Evolutionary conservation across 35 echinoderm and acorn worm genomes (phyloP), one percentile per base, ranked within the genome.

Genomic region (Apostichopus californicus): DNA sequence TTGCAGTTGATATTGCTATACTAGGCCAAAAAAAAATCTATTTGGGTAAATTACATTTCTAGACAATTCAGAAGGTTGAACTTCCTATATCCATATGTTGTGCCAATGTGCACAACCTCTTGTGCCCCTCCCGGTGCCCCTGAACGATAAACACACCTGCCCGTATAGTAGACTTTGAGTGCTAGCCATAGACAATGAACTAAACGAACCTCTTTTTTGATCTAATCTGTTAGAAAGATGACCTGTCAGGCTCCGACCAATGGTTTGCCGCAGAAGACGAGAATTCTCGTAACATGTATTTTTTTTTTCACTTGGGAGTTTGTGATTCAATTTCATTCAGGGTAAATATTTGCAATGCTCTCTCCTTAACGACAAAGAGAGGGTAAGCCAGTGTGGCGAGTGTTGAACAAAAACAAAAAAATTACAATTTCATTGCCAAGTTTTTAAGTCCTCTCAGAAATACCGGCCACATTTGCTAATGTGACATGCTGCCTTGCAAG

Each of bases 321-420:
- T 56, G 55, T 56, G 22, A 85, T 83, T 85, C 55, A 85, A 85
- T 85, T 85, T 85, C 81, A 56, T 17, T 85, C 12, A 3, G 20
- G 8, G 81, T 55, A 58, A 85, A 85, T 85, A 85, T 85, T 85
- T 85, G 81, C 24, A 75, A 7, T 75, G 71, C 17, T 75, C 71
- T 75, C 71, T 75, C 11, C 71, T 75, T 18, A 18, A n/a, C 71
- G 20, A 22, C 71, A n/a, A 75, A 18, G 71, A 75, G 71, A 22
- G 14, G 20, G 71, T 20, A 75, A 46, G 34, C 34, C n/a, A n/a
- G n/a, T 46, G 34, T 46, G 1, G 34, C 34, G 34, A 46, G 34
- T 46, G 34, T 46, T 46, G 34, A 46, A 46, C 34, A 46, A 46
- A 4, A 46, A 46, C 1, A 46, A 46, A 46, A 46, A 75, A 14